Base-by-base conservation (phyloP, 2,888 invertebrate species). In the Eugnorisma glareosa region DNA sequence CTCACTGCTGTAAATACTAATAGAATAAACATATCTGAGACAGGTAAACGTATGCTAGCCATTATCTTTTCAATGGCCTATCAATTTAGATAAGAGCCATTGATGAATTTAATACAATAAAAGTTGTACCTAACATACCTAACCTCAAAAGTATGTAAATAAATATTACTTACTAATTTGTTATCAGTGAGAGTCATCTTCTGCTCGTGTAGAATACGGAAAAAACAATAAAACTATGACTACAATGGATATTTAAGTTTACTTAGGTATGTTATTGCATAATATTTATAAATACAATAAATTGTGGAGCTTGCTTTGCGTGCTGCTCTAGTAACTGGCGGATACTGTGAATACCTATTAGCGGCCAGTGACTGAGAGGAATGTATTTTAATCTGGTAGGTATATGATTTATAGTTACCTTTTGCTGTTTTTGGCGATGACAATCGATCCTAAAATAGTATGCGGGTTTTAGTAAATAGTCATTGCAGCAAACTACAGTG, bases 121-220 rank as follows among this genome's bases (percentile, higher is more conserved):
- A 61, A 35, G 61, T 70, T 67, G 13, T 78, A 72, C 59, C 18
- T 15, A 21, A 15, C 72, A 75, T 88, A 43, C 72, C 73, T 89
- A 90, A 89, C 87, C 86, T 88, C 70, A 85, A 85, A 85, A 35
- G 13, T 72, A 73, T 43, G 48, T 81, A 75, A 81, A 77, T 77
- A 84, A 77, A 70, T 67, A 74, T 63, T 18, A 93, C 93, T 93
- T 89, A 93, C 93, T 54, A 93, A 83, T 91, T 91, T 93, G 24
- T 90, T 85, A 81, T 90, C 81, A 67, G 85, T 84, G 59, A 87
- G 35, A 80, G 89, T 67, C 93, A 93, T 93, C 86, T 85, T 89
- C 75, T 31, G 2, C 64, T 51, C 61, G 37, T 35, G 15, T 35
- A 57, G 35, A 59, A 68, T 31, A 37, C 48, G 61, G n/a, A 40